Conservation (phyloP, 2,888 invertebrate species). For the Limnephilus rhombicus region DNA sequence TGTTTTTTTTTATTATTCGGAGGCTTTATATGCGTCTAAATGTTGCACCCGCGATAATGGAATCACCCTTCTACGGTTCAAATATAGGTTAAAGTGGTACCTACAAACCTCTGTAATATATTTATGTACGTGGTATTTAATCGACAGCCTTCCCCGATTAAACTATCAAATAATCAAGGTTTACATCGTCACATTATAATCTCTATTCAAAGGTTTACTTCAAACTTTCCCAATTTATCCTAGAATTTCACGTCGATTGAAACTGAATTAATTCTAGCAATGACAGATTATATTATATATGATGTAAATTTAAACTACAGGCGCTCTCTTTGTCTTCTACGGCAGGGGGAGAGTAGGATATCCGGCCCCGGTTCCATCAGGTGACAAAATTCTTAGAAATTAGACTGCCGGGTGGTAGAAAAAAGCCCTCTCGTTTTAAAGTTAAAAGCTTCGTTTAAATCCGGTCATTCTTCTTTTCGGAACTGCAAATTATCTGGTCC, state of each 20-base stretch:
- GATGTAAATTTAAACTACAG: not conserved
- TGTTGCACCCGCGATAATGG: no score
- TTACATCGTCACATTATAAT: not conserved
- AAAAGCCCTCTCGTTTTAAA: not conserved
- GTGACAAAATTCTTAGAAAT: not conserved
- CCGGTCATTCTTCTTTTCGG: no score
- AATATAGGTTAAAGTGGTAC: not conserved
- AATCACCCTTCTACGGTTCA: not conserved
- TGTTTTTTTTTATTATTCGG: no score
- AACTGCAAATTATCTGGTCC: no score
- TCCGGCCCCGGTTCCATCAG: not conserved
- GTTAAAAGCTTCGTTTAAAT: not conserved
- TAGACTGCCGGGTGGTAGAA: not conserved
- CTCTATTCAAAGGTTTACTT: not conserved
- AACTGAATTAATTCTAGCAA: not conserved
- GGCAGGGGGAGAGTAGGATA: not conserved
- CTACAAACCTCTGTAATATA: not conserved
- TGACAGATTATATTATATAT: not conserved
- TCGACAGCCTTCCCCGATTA: not conserved
- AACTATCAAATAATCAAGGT: not conserved
- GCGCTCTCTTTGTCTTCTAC: not conserved
- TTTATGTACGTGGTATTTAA: not conserved
- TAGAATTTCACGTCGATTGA: not conserved
- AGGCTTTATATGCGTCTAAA: no score
- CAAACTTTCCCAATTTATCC: not conserved